Evolutionary conservation across 2,888 invertebrate genomes (phyloP).

Genomic region (Melolontha melolontha): DNA sequence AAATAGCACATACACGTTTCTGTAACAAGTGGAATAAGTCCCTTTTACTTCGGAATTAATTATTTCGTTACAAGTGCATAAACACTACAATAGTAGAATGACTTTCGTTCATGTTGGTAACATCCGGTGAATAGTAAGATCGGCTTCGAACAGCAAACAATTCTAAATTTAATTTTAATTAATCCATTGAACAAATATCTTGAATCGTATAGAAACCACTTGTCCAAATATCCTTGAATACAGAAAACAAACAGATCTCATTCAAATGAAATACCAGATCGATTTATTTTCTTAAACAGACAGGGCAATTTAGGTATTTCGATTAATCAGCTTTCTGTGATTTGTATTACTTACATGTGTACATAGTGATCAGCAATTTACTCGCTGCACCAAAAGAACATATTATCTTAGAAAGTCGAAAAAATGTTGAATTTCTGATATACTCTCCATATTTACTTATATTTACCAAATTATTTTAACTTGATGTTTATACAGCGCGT

Average conservation of each 20-base stretch:
- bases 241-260: slow-evolving; percentile 19
- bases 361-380: too few relatives aligned
- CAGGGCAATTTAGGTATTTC: not conserved
- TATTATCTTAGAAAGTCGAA: too few relatives aligned
- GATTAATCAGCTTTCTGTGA: too few relatives aligned
- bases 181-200: slow-evolving; percentile 11
- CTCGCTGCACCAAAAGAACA: too few relatives aligned
- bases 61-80: not conserved
- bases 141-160: not conserved
- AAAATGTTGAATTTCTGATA: too few relatives aligned
- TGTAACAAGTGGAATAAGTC: not conserved
- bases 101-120: not conserved
- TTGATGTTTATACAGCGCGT: too few relatives aligned
- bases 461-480: too few relatives aligned
- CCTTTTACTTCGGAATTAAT: not conserved
- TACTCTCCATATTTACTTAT: too few relatives aligned
- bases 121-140: slow-evolving; percentile 4
- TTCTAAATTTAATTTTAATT: slow-evolving; percentile 16
- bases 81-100: not conserved
- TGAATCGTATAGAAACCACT: slow-evolving; percentile 6
- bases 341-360: too few relatives aligned
- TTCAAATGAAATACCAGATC: slow-evolving; percentile 11
- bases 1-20: too few relatives aligned
- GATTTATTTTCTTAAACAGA: slow-evolving; percentile 1
- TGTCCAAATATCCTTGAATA: slow-evolving; percentile 10